phyloP scores from a whole-genome alignment of 2,797 vertebrate genomes.

The Phataginus tricuspis region DNA sequence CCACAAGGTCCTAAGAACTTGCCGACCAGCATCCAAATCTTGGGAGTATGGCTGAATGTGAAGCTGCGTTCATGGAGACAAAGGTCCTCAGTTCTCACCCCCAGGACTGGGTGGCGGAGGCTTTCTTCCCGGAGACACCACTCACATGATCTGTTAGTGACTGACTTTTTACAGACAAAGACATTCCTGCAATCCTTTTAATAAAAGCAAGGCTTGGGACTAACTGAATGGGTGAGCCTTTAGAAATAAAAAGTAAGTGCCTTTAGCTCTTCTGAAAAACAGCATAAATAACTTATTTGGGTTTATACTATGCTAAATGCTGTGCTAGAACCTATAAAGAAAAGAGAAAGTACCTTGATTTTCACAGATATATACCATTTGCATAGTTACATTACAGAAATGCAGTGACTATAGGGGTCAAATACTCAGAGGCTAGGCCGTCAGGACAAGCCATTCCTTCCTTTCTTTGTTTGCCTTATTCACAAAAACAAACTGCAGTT shows the following conservation, averaged over 20 bases:
- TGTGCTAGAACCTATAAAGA: slow-evolving; percentile 5
- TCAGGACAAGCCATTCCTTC: background rate
- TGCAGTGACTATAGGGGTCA: background rate
- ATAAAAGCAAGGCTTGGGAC: slow-evolving; percentile 33
- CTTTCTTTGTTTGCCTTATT: slow-evolving; percentile 65
- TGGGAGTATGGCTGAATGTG: background rate
- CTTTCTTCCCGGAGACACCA: background rate
- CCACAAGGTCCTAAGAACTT: background rate
- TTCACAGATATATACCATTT: slow-evolving; percentile 15
- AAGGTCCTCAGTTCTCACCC: slow-evolving; percentile 15
- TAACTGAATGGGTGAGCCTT: background rate
- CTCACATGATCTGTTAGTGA: slow-evolving; percentile 1
- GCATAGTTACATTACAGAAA: background rate
- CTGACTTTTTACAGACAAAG: slow-evolving; percentile 61
- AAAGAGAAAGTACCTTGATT: slow-evolving; percentile 60
- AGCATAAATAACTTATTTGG: slow-evolving; percentile 34
- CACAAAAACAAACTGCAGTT: background rate
- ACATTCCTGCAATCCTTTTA: background rate
- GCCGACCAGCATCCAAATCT: background rate
- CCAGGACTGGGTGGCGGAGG: background rate
- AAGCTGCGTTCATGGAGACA: background rate
- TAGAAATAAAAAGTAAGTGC: slow-evolving; percentile 48
- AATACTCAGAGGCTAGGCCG: background rate
- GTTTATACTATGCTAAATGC: background rate
- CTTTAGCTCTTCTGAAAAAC: background rate